phyloP scores from a whole-genome alignment of 2,888 invertebrate species.

The Eilema depressum region DNA sequence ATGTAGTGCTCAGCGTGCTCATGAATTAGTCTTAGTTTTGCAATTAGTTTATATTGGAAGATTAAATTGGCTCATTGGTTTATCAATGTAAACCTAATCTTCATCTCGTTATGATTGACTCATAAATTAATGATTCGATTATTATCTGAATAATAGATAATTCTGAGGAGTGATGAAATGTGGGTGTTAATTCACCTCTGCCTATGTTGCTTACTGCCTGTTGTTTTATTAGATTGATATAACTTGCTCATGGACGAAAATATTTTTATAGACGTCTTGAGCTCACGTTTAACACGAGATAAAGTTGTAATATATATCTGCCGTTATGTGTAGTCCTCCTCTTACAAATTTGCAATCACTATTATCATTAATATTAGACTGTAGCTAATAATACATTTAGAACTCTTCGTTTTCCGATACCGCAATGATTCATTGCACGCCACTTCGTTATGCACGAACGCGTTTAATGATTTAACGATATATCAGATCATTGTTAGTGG shows the following conservation, averaged over 20 bases:
- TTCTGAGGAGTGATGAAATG: no score
- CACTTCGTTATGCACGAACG: constrained; percentile 45
- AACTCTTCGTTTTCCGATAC: constrained; percentile 23
- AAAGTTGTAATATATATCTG: neutral
- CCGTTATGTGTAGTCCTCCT: neutral
- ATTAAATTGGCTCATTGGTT: neutral
- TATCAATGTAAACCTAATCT: neutral
- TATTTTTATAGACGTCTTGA: neutral
- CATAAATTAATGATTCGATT: neutral
- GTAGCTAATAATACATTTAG: constrained; percentile 7
- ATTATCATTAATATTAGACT: constrained; percentile 5
- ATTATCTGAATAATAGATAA: neutral
- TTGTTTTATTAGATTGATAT: neutral
- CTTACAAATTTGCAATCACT: constrained; percentile 1
- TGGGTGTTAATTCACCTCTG: no score
- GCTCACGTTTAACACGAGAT: neutral
- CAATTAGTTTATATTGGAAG: neutral
- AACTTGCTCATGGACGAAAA: neutral
- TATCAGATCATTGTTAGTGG: constrained; percentile 43
- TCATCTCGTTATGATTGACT: neutral
- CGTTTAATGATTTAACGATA: constrained; percentile 35
- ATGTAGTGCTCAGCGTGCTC: neutral
- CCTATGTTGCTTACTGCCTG: no score
- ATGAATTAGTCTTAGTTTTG: neutral
- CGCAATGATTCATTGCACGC: constrained; percentile 41